phyloP scores from a whole-genome alignment of 2,888 invertebrate species.

The Sacculina carcini region DNA sequence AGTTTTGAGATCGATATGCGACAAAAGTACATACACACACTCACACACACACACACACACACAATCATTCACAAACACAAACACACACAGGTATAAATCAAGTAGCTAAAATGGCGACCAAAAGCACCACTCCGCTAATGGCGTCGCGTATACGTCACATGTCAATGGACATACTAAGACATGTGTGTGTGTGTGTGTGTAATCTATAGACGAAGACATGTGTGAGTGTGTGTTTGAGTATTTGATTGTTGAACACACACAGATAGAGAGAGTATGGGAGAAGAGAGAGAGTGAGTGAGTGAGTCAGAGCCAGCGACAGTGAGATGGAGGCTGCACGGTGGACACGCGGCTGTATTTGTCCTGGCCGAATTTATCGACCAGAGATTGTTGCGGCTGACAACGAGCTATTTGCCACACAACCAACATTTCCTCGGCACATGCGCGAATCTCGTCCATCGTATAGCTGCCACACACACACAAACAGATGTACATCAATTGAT shows the following conservation, averaged over 20 bases:
- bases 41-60: background rate
- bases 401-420: background rate
- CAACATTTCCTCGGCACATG: background rate
- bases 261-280: background rate
- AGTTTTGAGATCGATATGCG: no score
- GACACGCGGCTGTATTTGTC: background rate
- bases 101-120: no score
- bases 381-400: background rate
- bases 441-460: background rate
- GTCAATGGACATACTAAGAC: background rate
- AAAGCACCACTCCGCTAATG: no score
- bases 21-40: background rate
- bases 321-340: background rate
- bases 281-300: no score
- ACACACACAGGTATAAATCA: background rate
- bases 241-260: background rate
- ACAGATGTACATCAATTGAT: background rate
- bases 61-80: background rate
- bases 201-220: background rate
- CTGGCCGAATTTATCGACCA: background rate
- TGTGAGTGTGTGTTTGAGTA: background rate
- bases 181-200: background rate
- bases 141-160: no score
- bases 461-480: background rate
- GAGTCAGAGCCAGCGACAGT: background rate